Base-by-base conservation (phyloP, 2,888 invertebrate species). In the Orthonychiurus folsomi region DNA sequence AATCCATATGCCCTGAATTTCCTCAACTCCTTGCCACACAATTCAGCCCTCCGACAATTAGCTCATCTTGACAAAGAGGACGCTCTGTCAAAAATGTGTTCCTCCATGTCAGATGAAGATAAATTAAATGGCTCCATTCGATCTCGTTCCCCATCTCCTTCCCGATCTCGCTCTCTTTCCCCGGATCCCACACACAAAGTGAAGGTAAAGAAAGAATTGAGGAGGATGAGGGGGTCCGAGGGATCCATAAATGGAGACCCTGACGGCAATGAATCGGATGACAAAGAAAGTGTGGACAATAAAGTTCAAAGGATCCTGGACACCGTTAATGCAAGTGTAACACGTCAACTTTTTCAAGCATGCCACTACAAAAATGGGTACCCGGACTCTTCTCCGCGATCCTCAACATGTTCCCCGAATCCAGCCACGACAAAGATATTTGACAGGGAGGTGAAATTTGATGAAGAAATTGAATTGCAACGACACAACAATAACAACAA, bases 291-390 rank as follows among this genome's bases (percentile, higher is more conserved):
- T 61, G 54, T 66, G 56, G 71, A 70, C 66, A 70, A 72, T 68
- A 75, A 74, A 37, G 86, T 87, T 50, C 85, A 87, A 75, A 82
- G 85, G 62, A 85, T 88, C 71, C 78, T 87, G 71, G 86, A 88
- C 75, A 86, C 86, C 12, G 87, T 89, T 18, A 87, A 84, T 75
- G 83, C 86, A 18, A 85, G 85, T 0, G 87, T 87, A 20, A 86
- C 86, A 12, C 86, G 86, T 77, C 86, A 87, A 75, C 80, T 87
- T 64, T 81, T 87, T 66, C 84, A 85, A 75, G 83, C 84, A 0
- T 66, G 67, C 58, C 85, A 84, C 71, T 82, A 85, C 76, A 86
- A 84, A 21, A 63, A 63, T 65, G 68, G 67, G 18, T 66, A 65
- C 60, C 54, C 56, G 63, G 65, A 61, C 27, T 64, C 64, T 1